phyloP scores from a whole-genome alignment of 2,888 invertebrate species.

The Apodemia mormo region DNA sequence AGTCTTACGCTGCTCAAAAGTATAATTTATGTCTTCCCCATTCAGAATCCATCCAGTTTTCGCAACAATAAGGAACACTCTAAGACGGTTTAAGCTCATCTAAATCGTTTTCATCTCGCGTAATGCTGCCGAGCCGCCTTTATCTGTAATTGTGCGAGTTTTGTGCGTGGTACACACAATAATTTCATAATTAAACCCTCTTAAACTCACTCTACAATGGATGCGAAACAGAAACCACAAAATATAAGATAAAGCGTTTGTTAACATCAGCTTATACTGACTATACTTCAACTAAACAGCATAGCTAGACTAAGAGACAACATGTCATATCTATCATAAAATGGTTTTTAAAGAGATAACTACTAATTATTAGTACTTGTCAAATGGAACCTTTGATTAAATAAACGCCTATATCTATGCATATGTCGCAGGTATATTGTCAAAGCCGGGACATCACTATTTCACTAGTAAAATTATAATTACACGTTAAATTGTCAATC shows the following conservation, averaged over 20 bases:
- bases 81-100: conserved; percentile 35
- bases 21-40: not conserved
- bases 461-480: too few relatives aligned
- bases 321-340: too few relatives aligned
- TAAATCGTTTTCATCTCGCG: conserved; percentile 34
- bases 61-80: conserved; percentile 28
- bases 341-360: too few relatives aligned
- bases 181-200: conserved; percentile 62
- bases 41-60: conserved; percentile 24
- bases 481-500: too few relatives aligned
- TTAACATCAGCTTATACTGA: too few relatives aligned
- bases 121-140: conserved; percentile 30
- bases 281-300: too few relatives aligned
- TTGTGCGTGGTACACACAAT: conserved; percentile 39
- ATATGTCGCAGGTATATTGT: too few relatives aligned
- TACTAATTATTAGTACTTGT: too few relatives aligned
- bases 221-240: conserved; percentile 32
- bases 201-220: conserved; percentile 46
- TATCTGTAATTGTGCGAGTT: conserved; percentile 30
- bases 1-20: not conserved
- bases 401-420: too few relatives aligned
- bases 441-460: too few relatives aligned
- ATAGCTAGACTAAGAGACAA: too few relatives aligned
- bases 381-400: too few relatives aligned
- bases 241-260: not conserved